Base-by-base conservation (phyloP, 2,797 vertebrate species). In the Odontamblyopus lacepedii region DNA sequence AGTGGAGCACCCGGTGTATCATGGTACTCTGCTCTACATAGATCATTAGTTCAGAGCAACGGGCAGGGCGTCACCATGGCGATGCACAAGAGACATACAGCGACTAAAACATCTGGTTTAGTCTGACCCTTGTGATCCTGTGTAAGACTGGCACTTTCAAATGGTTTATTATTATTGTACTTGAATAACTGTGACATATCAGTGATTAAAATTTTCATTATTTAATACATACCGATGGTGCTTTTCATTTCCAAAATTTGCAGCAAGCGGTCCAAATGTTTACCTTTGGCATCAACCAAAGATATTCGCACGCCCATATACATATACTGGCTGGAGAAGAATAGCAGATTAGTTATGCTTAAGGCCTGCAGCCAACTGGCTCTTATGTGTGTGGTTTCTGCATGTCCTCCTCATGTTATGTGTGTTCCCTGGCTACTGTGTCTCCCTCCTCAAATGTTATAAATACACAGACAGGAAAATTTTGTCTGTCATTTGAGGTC, bases 41-140 rank as follows among this genome's bases (percentile, higher is more conserved):
- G 83, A 85, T 90, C 88, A 85, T 89, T 85, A 89, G 85, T 74
- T 85, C 83, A 84, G 82, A 78, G 69, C 78, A 19, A 16, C 79
- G 74, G 73, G 72, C 44, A 19, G 62, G 2, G 30, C 64, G 73
- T 67, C 81, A 55, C 75, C 77, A 79, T 57, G 71, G 78, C 77
- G 80, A 83, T 67, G 71, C 84, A 70, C 61, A 61, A 65, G 78
- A 76, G 88, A 80, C 32, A 38, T 73, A 83, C 76, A 67, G 77
- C 75, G 75, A 83, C n/a, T 26, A 79, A 85, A 88, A 86, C 87
- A 89, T 81, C 83, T 87, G 87, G 71, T 84, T 87, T 60, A 65
- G 70, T 15, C 1, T 77, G 81, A 87, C 82, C 82, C 84, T 75
- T 78, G 74, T 27, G 69, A 69, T 75, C 74, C 77, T 2, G 56